A percentile compares a stretch with the other conserved stretches of the same genome.
phyloP scores from a whole-genome alignment of 2,113 vertebrate genomes.

The Chionomys nivalis region DNA sequence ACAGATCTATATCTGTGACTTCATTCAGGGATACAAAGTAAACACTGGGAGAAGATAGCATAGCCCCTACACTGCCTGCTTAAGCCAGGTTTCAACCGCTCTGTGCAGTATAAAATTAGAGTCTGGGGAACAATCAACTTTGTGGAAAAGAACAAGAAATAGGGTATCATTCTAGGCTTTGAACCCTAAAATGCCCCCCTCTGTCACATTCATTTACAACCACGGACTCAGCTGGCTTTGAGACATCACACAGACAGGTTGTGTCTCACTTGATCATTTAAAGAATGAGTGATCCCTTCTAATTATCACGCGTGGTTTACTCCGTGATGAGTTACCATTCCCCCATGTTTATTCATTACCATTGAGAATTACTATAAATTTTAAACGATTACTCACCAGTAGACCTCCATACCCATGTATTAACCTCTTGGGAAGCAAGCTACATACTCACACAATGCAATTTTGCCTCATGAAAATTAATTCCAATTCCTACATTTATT shows the following conservation, averaged over 20 bases:
- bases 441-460: conserved; percentile 71
- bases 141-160: not conserved
- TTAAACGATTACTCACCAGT: conserved; percentile 81
- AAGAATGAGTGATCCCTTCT: conserved; percentile 84
- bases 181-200: conserved; percentile 6
- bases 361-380: conserved; percentile 78
- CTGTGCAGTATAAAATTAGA: not conserved
- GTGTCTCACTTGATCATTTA: conserved; percentile 82
- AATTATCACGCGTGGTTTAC: conserved; percentile 84
- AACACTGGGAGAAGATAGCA: not conserved
- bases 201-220: conserved; percentile 63
- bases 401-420: conserved; percentile 80
- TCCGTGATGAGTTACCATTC: conserved; percentile 80
- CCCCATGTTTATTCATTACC: conserved; percentile 79
- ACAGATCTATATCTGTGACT: not conserved
- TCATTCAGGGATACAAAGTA: not conserved
- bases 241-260: conserved; percentile 78
- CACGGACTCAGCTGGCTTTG: conserved; percentile 75
- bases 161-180: not conserved
- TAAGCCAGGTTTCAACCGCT: not conserved
- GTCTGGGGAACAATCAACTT: not conserved
- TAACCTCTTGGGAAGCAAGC: conserved; percentile 72
- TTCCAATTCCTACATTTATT: conserved; percentile 66
- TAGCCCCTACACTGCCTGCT: not conserved
- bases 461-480: conserved; percentile 79